Percentiles rank a stretch among this genome's conserved stretches.
Conservation (phyloP, 2,797 vertebrate species). For the Oryzias sinensis region DNA sequence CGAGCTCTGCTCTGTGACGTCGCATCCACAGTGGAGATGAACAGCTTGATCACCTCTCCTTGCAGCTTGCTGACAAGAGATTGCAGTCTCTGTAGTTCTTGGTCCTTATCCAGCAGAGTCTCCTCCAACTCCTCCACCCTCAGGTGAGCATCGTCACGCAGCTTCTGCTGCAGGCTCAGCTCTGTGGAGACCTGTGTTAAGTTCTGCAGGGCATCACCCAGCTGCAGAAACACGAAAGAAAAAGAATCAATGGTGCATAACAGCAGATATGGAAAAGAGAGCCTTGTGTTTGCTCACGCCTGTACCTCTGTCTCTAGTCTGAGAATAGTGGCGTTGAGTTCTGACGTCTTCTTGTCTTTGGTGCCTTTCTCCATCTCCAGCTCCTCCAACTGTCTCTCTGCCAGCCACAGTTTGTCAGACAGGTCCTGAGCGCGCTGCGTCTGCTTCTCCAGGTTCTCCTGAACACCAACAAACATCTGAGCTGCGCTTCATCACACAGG, state of each 20-base stretch:
- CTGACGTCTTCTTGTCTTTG: slow-evolving; percentile 65
- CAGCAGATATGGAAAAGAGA: neutral
- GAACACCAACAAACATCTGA: slow-evolving; percentile 12
- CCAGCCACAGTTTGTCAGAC: slow-evolving; percentile 76
- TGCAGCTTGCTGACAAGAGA: slow-evolving; percentile 64
- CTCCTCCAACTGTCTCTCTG: slow-evolving; percentile 76
- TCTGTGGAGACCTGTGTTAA: slow-evolving; percentile 54
- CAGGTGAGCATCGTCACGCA: slow-evolving; percentile 63
- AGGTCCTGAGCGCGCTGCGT: slow-evolving; percentile 61
- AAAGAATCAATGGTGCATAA: neutral
- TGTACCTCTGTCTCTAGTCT: slow-evolving; percentile 76
- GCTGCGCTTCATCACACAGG: neutral
- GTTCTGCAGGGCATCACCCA: slow-evolving; percentile 62
- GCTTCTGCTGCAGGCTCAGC: slow-evolving; percentile 76
- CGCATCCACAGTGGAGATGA: neutral
- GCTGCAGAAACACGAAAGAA: slow-evolving; percentile 48
- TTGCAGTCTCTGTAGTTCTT: slow-evolving; percentile 69
- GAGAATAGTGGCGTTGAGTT: slow-evolving; percentile 59
- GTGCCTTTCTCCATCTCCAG: slow-evolving; percentile 59
- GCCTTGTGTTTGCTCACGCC: neutral
- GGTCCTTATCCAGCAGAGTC: slow-evolving; percentile 73
- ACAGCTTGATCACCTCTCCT: slow-evolving; percentile 66
- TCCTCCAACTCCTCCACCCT: slow-evolving; percentile 79
- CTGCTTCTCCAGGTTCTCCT: slow-evolving; percentile 80
- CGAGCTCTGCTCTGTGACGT: no score